Evolutionary conservation across 2,888 invertebrate species (phyloP), one percentile per base, ranked within the genome.

Genomic region (Cephus nigrinus): DNA sequence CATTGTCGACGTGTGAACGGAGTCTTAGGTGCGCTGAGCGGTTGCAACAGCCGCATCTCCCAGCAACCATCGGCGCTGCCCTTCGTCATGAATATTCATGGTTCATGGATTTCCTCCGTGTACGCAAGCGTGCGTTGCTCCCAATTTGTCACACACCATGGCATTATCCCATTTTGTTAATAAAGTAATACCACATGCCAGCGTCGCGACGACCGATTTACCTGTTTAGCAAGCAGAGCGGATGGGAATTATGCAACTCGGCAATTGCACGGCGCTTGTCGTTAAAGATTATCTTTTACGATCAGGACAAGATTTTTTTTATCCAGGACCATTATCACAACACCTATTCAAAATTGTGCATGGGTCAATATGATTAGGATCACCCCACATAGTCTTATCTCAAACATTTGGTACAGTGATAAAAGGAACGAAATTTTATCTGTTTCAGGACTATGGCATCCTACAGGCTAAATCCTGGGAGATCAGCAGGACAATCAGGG

Each of bases 81-180:
- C 80, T 80, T 80, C 84, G 84, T 84, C 86, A 89, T 90, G 88
- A 89, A 90, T 90, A 90, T 90, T 88, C 89, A 90, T 89, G 85
- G 83, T 88, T 90, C 40, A 90, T 89, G 40, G 40, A 40, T 40
- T 78, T 80, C 79, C 74, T 77, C 40, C 80, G 75, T 83, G 81
- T 82, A 80, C 79, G 80, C 81, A 84, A 31, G 82, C 89, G 90
- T 87, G 85, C 89, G 87, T 90, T 90, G 90, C 89, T 90, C 89
- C 89, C 90, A 91, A 91, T 90, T 91, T 91, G 91, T 90, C 90
- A 90, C 91, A 90, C 90, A 90, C 88, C 90, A 87, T 88, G 89
- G 89, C 88, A 90, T 90, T 89, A 90, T 90, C 89, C 88, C 88
- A 89, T 90, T 90, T 88, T 84, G 84, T 86, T 90, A 90, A 91